Evolutionary conservation across 2,113 vertebrate genomes (phyloP).

Genomic region (Tragelaphus scriptus): DNA sequence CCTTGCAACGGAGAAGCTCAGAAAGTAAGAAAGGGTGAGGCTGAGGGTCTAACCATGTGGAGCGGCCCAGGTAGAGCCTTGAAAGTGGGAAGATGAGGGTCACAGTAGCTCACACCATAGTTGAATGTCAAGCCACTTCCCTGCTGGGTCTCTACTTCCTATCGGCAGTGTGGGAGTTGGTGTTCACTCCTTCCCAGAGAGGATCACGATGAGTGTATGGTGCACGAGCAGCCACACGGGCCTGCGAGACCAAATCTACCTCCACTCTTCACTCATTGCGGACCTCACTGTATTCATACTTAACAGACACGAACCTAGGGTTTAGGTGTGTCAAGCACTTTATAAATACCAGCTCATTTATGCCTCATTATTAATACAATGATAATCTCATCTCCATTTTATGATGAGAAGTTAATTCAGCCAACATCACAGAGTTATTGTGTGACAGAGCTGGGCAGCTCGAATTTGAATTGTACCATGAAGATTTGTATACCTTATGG

Average conservation of each 20-base stretch:
- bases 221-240: background rate
- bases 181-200: background rate
- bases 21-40: background rate
- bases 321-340: background rate
- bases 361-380: background rate
- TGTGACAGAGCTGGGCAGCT: background rate
- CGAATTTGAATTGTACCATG: background rate
- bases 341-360: background rate
- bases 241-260: background rate
- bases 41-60: background rate
- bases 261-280: background rate
- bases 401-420: background rate
- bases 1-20: background rate
- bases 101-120: background rate
- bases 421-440: background rate
- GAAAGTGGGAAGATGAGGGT: background rate
- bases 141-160: background rate
- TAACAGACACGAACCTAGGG: background rate
- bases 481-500: background rate
- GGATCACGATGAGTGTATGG: too few species aligned
- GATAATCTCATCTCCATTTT: background rate
- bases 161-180: fast-evolving
- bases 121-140: background rate
- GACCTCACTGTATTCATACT: background rate
- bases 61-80: background rate